Conservation (phyloP, 2,888 invertebrate species). For the Choreutis nemorana region DNA sequence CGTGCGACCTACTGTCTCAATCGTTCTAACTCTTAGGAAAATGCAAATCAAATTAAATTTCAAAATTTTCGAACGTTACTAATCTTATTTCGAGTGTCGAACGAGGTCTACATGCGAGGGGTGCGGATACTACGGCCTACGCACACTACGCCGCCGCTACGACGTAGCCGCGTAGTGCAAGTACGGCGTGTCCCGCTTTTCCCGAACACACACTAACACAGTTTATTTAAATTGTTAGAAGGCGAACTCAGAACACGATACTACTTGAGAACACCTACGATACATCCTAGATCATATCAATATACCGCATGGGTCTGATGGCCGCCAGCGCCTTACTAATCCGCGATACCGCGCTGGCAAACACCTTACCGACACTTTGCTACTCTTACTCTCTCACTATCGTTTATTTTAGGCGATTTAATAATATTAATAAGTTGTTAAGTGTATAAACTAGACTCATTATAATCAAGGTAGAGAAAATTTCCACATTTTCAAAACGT, state of each 20-base stretch:
- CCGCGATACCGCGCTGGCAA: slow-evolving; percentile 1
- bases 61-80: slow-evolving; percentile 59
- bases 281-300: slow-evolving; percentile 66
- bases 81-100: slow-evolving; percentile 56
- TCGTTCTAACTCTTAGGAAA: slow-evolving; percentile 64
- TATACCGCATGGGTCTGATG: slow-evolving; percentile 35
- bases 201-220: slow-evolving; percentile 7
- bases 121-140: slow-evolving; percentile 8
- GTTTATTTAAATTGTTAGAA: slow-evolving; percentile 36
- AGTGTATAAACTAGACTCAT: too few relatives aligned
- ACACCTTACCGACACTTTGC: slow-evolving; percentile 40
- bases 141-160: slow-evolving; percentile 1
- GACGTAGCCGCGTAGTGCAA: slow-evolving; percentile 8
- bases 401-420: slow-evolving; percentile 52
- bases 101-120: slow-evolving; percentile 39
- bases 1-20: slow-evolving; percentile 63
- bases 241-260: slow-evolving; percentile 61
- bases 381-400: slow-evolving; percentile 62
- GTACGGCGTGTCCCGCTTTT: slow-evolving; percentile 4
- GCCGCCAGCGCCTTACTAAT: too few relatives aligned
- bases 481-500: too few relatives aligned
- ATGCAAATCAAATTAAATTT: slow-evolving; percentile 63
- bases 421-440: slow-evolving; percentile 48
- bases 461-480: too few relatives aligned
- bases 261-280: slow-evolving; percentile 64